phyloP scores from a whole-genome alignment of 2,888 invertebrate species.

The Chloromyia formosa region DNA sequence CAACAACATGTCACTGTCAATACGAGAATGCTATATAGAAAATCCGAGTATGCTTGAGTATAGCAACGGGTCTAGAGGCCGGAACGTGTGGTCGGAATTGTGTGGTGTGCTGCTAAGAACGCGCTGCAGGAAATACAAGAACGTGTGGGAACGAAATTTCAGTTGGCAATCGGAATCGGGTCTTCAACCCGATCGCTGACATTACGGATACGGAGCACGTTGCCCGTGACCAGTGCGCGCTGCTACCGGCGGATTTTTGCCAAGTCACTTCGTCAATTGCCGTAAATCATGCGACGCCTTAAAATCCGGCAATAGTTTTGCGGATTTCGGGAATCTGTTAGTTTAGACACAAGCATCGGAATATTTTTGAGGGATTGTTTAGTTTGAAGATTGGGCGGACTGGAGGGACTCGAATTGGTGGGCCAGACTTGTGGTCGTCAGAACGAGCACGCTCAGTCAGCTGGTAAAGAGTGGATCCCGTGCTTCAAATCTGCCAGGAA shows the following conservation, averaged over 20 bases:
- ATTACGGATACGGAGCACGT: background rate
- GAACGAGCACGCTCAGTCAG: background rate
- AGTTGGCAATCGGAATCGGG: background rate
- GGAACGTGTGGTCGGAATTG: no score
- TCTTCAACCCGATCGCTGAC: background rate
- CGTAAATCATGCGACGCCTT: no score
- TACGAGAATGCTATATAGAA: background rate
- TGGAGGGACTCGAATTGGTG: no score
- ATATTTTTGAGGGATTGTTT: background rate
- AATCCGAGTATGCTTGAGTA: background rate
- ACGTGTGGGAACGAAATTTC: background rate
- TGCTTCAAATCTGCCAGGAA: no score
- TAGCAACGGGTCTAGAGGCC: no score
- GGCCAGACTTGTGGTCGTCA: no score
- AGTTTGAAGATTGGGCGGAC: no score
- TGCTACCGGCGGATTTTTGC: no score
- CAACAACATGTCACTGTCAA: slow-evolving; percentile 17
- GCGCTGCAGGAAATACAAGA: background rate
- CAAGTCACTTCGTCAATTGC: no score
- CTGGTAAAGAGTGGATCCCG: background rate
- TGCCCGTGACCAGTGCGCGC: background rate
- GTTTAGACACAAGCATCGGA: background rate
- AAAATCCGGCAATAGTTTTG: no score
- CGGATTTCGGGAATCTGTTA: no score
- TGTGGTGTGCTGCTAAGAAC: background rate